phyloP scores from a whole-genome alignment of 1,140 invertebrate genomes.

The Neocloeon triangulifer region DNA sequence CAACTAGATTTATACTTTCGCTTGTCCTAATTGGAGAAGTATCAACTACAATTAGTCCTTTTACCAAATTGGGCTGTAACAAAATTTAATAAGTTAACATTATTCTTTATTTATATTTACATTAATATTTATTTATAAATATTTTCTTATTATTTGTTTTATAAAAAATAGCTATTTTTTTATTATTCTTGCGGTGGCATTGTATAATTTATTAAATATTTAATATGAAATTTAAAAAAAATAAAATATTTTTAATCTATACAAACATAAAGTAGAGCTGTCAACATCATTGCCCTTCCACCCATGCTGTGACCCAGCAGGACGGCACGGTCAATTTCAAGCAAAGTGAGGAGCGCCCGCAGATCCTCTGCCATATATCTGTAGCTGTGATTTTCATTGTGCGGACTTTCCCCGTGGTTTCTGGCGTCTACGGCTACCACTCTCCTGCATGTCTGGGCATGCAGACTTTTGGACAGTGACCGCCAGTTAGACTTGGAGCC shows the following conservation, averaged over 20 bases:
- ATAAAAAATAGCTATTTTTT: too few species aligned
- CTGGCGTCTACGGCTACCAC: constrained; percentile 61
- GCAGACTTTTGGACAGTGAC: constrained; percentile 46
- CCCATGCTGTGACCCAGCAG: constrained; percentile 83
- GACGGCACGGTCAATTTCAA: constrained; percentile 33
- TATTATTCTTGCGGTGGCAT: too few species aligned
- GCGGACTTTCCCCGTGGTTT: constrained; percentile 81
- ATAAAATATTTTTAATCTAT: constrained; percentile 4
- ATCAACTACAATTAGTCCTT: constrained; percentile 62
- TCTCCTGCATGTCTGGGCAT: constrained; percentile 32
- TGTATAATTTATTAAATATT: too few species aligned
- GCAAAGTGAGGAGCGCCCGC: constrained; percentile 29
- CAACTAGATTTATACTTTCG: constrained; percentile 33
- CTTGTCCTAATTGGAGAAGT: constrained; percentile 50
- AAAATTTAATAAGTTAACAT: constrained; percentile 8
- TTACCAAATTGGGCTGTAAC: constrained; percentile 47
- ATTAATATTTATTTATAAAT: constrained; percentile 3
- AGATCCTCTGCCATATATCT: constrained; percentile 48
- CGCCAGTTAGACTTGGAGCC: constrained; percentile 75
- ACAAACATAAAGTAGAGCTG: constrained; percentile 43
- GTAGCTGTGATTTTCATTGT: constrained; percentile 45
- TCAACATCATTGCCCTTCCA: constrained; percentile 57
- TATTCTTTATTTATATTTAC: neutral
- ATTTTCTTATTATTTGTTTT: too few species aligned
- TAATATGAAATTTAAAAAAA: too few species aligned